Conservation (phyloP, 2,797 vertebrate species). For the Tragopan temminckii region DNA sequence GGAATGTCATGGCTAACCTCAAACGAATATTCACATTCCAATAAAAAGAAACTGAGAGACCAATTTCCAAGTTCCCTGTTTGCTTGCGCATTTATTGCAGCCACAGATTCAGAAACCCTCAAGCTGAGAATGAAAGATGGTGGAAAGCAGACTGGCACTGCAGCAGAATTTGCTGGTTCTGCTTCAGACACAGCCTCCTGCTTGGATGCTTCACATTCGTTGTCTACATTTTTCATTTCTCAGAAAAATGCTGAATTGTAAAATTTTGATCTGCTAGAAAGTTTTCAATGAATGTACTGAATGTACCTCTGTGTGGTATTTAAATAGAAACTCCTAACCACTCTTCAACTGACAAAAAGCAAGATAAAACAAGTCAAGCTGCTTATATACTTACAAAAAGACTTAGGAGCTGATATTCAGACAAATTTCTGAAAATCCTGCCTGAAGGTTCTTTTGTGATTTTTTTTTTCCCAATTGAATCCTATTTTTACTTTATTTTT, state of each 20-base stretch:
- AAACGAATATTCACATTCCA: slow-evolving; percentile 15
- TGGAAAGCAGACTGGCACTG: neutral
- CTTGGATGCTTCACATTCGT: neutral
- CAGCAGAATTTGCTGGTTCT: neutral
- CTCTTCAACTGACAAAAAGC: neutral
- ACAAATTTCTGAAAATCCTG: neutral
- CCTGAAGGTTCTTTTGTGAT: neutral
- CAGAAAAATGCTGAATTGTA: neutral
- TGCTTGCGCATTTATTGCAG: neutral
- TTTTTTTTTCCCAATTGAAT: neutral
- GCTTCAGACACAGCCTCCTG: neutral
- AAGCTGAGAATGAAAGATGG: neutral
- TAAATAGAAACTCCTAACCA: neutral
- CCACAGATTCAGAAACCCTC: neutral
- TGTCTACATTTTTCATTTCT: neutral
- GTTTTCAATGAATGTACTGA: neutral
- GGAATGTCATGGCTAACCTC: slow-evolving; percentile 2
- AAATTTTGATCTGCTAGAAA: neutral
- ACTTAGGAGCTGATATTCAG: neutral
- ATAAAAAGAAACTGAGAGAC: neutral
- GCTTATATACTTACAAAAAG: neutral
- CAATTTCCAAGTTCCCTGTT: neutral
- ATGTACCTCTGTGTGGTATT: neutral
- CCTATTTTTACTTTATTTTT: neutral
- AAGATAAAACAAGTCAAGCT: neutral